These are phyloP conservation scores for Lumbricus terrestris DNA, from an alignment of 2,888 invertebrate genomes.

Conservation along the genomic window DNA sequence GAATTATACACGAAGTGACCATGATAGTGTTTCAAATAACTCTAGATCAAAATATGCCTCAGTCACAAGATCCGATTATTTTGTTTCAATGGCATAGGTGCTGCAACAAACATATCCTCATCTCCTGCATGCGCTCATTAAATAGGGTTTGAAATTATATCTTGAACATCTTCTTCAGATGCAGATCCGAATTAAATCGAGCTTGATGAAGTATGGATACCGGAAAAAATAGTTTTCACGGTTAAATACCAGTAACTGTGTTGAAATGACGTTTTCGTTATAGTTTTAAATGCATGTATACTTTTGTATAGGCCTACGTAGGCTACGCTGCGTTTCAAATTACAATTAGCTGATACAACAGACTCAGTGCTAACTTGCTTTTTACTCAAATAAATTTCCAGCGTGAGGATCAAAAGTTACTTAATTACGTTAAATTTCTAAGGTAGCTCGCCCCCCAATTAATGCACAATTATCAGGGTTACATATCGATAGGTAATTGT, in stretches of 20 bases:
- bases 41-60: no score
- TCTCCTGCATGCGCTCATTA: background rate
- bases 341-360: background rate
- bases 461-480: no score
- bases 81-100: background rate
- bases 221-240: no score
- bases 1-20: background rate
- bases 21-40: background rate
- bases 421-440: no score
- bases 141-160: background rate
- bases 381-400: background rate
- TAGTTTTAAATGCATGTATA: background rate
- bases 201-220: no score
- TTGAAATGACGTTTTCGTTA: no score
- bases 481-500: background rate
- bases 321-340: background rate
- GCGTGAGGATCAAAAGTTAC: background rate
- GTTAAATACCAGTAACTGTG: no score
- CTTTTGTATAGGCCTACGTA: no score
- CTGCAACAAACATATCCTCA: background rate
- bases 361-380: background rate
- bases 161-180: no score
- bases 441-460: no score
- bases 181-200: no score
- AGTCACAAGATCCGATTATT: background rate